phyloP scores from a whole-genome alignment of 2,797 vertebrate species.

The Premnoplex brunnescens region DNA sequence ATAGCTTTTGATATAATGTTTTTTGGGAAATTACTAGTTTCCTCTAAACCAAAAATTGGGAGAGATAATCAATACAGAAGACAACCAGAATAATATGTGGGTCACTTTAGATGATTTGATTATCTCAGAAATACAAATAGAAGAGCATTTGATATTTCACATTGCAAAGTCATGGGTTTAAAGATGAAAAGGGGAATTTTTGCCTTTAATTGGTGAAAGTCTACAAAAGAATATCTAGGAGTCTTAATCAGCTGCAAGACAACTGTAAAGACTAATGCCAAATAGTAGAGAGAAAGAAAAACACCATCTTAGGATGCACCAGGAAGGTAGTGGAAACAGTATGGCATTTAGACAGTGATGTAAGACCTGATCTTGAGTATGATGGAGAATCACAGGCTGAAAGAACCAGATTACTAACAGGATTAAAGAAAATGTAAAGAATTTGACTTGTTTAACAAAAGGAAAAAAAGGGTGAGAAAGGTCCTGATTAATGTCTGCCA shows the following conservation, averaged over 20 bases:
- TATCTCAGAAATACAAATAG: not conserved
- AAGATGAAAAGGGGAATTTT: not conserved
- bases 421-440: not conserved
- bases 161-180: not conserved
- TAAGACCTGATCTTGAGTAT: not conserved
- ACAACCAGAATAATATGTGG: not conserved
- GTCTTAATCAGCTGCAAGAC: not conserved
- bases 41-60: slow-evolving; percentile 22
- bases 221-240: not conserved
- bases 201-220: not conserved
- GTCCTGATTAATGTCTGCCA: not conserved
- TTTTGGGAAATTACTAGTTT: slow-evolving; percentile 48
- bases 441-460: not conserved
- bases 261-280: not conserved
- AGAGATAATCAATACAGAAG: not conserved
- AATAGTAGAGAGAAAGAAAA: not conserved
- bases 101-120: not conserved
- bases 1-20: slow-evolving; percentile 39
- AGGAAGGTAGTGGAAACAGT: not conserved
- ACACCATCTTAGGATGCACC: not conserved
- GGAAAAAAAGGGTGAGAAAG: not conserved
- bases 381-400: not conserved
- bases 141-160: not conserved
- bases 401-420: not conserved
- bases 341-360: not conserved